Conservation (phyloP, 2,113 vertebrate species). For the Hoplias malabaricus region DNA sequence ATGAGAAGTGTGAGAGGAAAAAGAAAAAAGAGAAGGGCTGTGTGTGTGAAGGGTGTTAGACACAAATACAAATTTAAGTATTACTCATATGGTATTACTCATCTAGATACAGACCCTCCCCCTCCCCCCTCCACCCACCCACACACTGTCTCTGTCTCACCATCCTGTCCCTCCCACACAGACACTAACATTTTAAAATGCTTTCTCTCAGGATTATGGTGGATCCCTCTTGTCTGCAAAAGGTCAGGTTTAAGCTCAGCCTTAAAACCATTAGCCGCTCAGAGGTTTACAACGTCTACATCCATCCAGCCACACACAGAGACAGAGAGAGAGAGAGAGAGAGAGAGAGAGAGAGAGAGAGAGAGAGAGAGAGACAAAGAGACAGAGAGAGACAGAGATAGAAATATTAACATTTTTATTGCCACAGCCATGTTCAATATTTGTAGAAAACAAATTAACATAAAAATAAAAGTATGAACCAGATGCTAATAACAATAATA, state of each 20-base stretch:
- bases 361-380: too few relatives aligned
- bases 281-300: slow-evolving; percentile 3
- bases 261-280: slow-evolving; percentile 24
- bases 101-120: slow-evolving; percentile 19
- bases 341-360: background rate
- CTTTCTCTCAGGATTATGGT: slow-evolving; percentile 8
- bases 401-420: too few relatives aligned
- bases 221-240: slow-evolving; percentile 7
- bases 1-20: background rate
- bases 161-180: background rate
- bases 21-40: background rate
- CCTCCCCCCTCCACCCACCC: background rate
- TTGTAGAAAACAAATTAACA: too few relatives aligned
- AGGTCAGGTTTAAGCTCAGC: slow-evolving; percentile 8
- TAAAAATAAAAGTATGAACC: too few relatives aligned
- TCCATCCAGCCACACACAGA: background rate
- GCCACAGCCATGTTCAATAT: too few relatives aligned
- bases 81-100: slow-evolving; percentile 38
- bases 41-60: background rate
- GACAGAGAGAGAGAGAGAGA: background rate
- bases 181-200: background rate
- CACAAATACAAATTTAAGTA: background rate
- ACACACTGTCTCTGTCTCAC: background rate
- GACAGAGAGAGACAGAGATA: too few relatives aligned
- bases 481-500: too few relatives aligned